phyloP scores from a whole-genome alignment of 2,888 invertebrate species.

The Coenonympha glycerion region DNA sequence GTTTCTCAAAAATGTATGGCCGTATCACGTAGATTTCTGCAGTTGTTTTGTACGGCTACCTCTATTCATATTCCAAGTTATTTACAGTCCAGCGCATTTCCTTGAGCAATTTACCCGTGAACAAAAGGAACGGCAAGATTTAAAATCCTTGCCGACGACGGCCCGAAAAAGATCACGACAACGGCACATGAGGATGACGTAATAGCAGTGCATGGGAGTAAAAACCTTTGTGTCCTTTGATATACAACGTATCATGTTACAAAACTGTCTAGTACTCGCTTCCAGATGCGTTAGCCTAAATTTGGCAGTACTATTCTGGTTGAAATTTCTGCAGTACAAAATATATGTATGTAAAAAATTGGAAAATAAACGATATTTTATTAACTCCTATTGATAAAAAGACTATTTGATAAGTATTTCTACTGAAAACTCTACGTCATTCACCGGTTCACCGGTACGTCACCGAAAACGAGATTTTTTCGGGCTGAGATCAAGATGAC shows the following conservation, averaged over 20 bases:
- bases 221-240: constrained; percentile 39
- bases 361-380: no score
- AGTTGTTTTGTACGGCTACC: background rate
- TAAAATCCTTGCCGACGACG: constrained; percentile 21
- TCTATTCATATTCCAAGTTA: constrained; percentile 12
- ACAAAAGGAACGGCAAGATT: constrained; percentile 22
- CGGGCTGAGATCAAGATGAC: no score
- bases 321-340: no score
- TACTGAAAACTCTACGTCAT: no score
- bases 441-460: no score
- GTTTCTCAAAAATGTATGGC: background rate
- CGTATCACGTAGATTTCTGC: background rate
- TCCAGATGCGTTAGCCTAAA: constrained; percentile 45
- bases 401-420: no score
- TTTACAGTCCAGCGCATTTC: constrained; percentile 21
- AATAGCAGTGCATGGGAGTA: constrained; percentile 35
- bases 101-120: constrained; percentile 22
- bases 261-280: constrained; percentile 41
- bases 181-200: constrained; percentile 27
- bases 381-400: no score
- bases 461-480: no score
- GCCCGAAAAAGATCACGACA: constrained; percentile 25
- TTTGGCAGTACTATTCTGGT: constrained; percentile 35
- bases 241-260: constrained; percentile 43
- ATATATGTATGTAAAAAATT: no score